Conservation (phyloP, 92 coral and sea anemone species). For the Paramuricea clavata region DNA sequence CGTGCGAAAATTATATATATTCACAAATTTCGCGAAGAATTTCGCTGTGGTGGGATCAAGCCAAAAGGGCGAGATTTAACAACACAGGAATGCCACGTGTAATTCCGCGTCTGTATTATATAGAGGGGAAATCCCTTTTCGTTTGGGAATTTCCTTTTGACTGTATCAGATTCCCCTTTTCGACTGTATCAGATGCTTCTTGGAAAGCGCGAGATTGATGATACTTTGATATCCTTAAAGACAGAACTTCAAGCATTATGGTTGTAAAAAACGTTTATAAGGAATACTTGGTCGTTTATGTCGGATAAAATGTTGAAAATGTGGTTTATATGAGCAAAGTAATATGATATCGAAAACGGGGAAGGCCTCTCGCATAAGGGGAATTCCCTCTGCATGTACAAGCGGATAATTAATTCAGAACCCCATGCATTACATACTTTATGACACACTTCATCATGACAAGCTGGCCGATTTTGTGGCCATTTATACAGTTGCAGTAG, state of each 20-base stretch:
- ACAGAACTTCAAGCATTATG: not conserved
- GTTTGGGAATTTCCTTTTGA: too few species aligned
- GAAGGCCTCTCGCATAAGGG: not conserved
- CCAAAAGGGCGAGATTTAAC: too few species aligned
- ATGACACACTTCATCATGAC: not conserved
- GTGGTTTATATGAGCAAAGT: not conserved
- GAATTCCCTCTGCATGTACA: not conserved
- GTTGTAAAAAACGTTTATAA: not conserved
- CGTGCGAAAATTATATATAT: too few species aligned
- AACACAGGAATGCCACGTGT: not conserved
- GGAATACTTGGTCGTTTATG: not conserved
- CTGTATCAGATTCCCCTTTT: too few species aligned
- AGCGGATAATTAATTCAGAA: not conserved
- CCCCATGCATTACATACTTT: not conserved
- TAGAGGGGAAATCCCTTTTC: too few species aligned
- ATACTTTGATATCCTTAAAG: not conserved
- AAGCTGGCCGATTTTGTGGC: too few species aligned
- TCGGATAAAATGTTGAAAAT: not conserved
- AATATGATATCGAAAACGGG: not conserved
- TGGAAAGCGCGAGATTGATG: not conserved
- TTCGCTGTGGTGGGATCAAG: too few species aligned
- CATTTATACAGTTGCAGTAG: too few species aligned
- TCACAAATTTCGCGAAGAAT: too few species aligned
- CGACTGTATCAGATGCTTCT: too few species aligned
- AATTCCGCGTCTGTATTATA: not conserved